Percentiles rank a stretch among this genome's conserved stretches.
Conservation (phyloP, 1,140 invertebrate species). For the Drosophila orena region DNA sequence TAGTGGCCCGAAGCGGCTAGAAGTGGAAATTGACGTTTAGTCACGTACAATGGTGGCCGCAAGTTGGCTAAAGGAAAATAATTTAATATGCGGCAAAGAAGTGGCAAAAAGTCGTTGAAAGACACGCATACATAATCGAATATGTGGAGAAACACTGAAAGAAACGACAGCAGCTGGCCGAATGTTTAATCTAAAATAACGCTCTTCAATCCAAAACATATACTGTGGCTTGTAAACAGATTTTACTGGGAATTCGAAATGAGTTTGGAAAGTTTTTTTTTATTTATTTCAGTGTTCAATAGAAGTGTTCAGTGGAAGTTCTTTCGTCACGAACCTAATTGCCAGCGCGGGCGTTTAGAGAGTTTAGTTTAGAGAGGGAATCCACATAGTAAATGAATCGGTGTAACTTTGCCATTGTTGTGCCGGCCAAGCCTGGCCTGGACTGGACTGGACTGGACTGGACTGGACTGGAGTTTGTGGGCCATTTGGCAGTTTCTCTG, state of each 20-base stretch:
- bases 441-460: not conserved
- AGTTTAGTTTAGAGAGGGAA: slow-evolving; percentile 69
- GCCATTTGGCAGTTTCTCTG: slow-evolving; percentile 27
- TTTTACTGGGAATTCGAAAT: no score
- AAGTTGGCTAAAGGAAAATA: slow-evolving; percentile 59
- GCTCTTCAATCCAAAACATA: no score
- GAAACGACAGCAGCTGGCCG: not conserved
- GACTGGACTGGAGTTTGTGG: slow-evolving; percentile 10
- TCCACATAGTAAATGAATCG: slow-evolving; percentile 45
- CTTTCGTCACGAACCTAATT: slow-evolving; percentile 39
- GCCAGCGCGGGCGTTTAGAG: slow-evolving; percentile 41
- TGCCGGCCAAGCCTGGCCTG: not conserved
- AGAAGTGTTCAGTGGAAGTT: slow-evolving; percentile 4
- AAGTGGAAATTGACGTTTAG: slow-evolving; percentile 78
- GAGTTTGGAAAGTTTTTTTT: no score
- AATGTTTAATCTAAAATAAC: not conserved
- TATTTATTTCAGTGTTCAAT: not conserved
- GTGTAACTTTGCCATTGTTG: slow-evolving; percentile 19
- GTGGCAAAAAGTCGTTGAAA: slow-evolving; percentile 63
- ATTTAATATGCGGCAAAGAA: slow-evolving; percentile 75
- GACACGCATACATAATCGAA: slow-evolving; percentile 30
- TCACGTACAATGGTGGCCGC: slow-evolving; percentile 62
- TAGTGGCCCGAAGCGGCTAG: not conserved
- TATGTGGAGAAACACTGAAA: slow-evolving; percentile 5
- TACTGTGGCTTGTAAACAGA: no score